A percentile compares a stretch with the other conserved stretches of the same genome.
phyloP scores from a whole-genome alignment of 2,113 vertebrate genomes.

The Scomber japonicus region DNA sequence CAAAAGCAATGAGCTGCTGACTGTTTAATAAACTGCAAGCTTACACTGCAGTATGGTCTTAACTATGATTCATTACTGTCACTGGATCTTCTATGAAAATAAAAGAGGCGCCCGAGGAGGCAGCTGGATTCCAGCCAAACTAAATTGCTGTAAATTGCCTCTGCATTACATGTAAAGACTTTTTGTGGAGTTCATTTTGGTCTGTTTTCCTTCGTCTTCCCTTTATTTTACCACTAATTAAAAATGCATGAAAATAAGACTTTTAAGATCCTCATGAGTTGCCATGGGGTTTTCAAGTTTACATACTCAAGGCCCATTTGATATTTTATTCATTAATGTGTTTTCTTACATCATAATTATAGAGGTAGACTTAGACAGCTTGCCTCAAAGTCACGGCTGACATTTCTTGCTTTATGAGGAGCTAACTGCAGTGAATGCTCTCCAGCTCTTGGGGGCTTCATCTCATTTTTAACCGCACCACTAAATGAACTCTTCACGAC shows the following conservation, averaged over 20 bases:
- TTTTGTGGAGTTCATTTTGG: constrained; percentile 65
- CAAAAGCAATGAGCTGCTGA: constrained; percentile 83
- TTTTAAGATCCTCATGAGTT: constrained; percentile 59
- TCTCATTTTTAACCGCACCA: constrained; percentile 37
- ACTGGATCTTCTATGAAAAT: constrained; percentile 82
- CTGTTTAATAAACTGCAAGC: constrained; percentile 84
- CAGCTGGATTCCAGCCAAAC: constrained; percentile 69
- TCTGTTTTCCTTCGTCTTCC: constrained; percentile 62
- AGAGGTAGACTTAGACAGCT: constrained; percentile 59
- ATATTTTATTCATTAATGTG: constrained; percentile 78
- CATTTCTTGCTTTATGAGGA: constrained; percentile 52
- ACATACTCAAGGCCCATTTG: constrained; percentile 67
- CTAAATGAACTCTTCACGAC: constrained; percentile 63
- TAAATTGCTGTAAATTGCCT: constrained; percentile 83
- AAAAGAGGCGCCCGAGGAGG: constrained; percentile 80
- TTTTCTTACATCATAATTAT: constrained; percentile 73
- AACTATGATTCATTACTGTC: constrained; percentile 88
- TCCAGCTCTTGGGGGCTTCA: constrained; percentile 39
- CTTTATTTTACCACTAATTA: constrained; percentile 73
- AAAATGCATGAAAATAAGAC: constrained; percentile 78
- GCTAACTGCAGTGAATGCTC: constrained; percentile 39
- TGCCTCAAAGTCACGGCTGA: constrained; percentile 68
- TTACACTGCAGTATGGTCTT: constrained; percentile 82
- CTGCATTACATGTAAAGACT: constrained; percentile 72
- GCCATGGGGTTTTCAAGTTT: constrained; percentile 60